These are phyloP conservation scores for Callorhinus ursinus DNA, from an alignment of 2,113 vertebrate species.

Conservation along the genomic window DNA sequence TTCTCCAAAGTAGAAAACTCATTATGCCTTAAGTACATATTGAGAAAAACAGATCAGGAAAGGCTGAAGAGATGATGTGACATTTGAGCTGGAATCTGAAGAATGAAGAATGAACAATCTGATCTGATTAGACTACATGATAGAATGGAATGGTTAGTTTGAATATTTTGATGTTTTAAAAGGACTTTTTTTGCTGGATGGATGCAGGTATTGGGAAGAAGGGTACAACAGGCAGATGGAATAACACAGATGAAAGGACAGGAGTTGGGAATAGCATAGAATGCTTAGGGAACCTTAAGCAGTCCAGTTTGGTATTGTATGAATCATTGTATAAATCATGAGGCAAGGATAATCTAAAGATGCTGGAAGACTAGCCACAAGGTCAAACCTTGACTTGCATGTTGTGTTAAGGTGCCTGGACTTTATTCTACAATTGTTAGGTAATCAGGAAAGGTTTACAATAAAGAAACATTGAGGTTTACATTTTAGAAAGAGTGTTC, in stretches of 20 bases:
- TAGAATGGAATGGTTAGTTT: background rate
- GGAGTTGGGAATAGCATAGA: background rate
- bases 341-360: slow-evolving; percentile 18
- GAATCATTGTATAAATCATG: background rate
- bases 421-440: background rate
- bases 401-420: background rate
- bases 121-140: background rate
- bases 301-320: background rate
- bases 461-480: background rate
- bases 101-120: background rate
- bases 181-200: background rate
- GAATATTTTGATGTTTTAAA: background rate
- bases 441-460: background rate
- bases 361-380: background rate
- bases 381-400: background rate
- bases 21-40: background rate
- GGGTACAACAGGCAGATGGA: background rate
- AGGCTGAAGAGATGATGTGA: background rate
- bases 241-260: background rate
- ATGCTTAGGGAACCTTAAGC: background rate
- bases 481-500: slow-evolving; percentile 38
- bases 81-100: slow-evolving; percentile 7
- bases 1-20: background rate
- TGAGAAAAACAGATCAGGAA: slow-evolving; percentile 2
- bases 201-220: background rate